phyloP scores from a whole-genome alignment of 2,113 vertebrate genomes.

The Microcebus lehilahytsara region DNA sequence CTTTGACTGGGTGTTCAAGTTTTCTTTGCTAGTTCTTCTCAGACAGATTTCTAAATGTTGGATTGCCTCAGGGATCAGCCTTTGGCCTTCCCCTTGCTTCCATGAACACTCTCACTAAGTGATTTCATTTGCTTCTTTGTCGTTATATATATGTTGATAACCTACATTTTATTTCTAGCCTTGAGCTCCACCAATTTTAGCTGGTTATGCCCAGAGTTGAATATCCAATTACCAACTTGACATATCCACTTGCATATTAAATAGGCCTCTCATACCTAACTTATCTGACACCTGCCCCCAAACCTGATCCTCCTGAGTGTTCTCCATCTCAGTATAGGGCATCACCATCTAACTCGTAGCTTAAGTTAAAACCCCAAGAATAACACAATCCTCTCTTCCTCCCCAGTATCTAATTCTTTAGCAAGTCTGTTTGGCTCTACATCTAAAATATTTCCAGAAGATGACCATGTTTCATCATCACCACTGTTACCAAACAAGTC shows the following conservation, averaged over 20 bases:
- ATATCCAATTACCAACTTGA: background rate
- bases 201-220: background rate
- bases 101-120: background rate
- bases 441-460: background rate
- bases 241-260: background rate
- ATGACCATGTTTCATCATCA: background rate
- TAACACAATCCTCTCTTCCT: background rate
- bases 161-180: background rate
- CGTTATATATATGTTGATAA: background rate
- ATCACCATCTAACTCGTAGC: background rate
- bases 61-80: background rate
- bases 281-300: background rate
- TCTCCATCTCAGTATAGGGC: background rate
- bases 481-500: background rate
- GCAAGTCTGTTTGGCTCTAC: background rate
- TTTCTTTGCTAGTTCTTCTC: background rate
- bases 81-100: background rate
- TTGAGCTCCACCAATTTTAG: background rate
- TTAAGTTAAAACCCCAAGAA: background rate
- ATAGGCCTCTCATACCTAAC: background rate
- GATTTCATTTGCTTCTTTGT: slow-evolving; percentile 19
- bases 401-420: background rate
- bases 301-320: background rate
- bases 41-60: background rate
- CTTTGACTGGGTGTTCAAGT: background rate